phyloP scores from a whole-genome alignment of 2,113 vertebrate species.

The Nansenia antarctica region DNA sequence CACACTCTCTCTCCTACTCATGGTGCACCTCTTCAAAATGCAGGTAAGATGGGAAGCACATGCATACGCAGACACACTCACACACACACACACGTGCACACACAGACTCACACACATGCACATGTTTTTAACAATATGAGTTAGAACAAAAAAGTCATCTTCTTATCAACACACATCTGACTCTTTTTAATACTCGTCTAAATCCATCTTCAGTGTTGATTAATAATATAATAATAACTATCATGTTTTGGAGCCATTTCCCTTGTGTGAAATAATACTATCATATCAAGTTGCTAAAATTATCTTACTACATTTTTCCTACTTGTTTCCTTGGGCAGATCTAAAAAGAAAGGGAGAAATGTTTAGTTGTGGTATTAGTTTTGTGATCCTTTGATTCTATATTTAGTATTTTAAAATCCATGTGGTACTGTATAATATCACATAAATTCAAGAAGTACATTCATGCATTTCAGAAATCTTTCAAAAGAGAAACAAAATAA shows the following conservation, averaged over 20 bases:
- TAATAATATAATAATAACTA: no score
- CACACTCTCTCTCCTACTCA: constrained; percentile 37
- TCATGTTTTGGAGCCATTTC: background rate
- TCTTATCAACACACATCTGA: no score
- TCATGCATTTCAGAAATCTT: no score
- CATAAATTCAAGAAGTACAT: no score
- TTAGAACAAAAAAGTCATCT: no score
- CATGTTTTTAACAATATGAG: background rate
- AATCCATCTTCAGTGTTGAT: background rate
- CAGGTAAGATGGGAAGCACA: constrained; percentile 56
- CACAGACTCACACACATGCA: background rate
- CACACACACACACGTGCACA: background rate
- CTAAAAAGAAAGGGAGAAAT: background rate
- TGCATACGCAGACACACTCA: background rate
- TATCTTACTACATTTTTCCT: no score
- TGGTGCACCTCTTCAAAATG: constrained; percentile 33
- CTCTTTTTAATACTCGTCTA: no score
- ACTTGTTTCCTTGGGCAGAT: background rate
- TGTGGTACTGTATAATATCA: background rate
- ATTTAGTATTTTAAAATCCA: background rate
- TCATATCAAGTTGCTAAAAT: no score
- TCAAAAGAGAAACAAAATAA: background rate
- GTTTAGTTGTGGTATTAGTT: fast-evolving
- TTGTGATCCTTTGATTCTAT: background rate
- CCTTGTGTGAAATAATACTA: background rate